A percentile compares a stretch with the other conserved stretches of the same genome.
Conservation (phyloP, 2,797 vertebrate species). For the Amazona finschi region DNA sequence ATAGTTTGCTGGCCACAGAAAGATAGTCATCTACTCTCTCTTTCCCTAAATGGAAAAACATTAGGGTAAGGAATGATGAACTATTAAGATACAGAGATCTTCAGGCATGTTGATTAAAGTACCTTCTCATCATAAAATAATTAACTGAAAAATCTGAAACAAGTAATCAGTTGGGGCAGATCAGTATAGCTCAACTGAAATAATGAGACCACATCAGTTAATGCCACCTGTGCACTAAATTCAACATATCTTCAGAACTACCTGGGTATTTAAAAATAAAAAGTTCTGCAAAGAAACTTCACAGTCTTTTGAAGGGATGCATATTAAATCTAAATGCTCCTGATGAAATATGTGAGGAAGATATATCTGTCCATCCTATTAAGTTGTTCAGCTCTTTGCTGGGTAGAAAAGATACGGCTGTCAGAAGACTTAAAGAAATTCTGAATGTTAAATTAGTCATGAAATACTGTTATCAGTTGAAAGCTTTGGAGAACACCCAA, state of each 20-base stretch:
- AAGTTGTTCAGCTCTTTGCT: neutral
- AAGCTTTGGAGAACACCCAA: conserved; percentile 6
- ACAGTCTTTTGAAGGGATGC: neutral
- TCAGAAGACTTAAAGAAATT: neutral
- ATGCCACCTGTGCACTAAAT: neutral
- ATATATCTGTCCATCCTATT: neutral
- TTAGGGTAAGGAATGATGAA: neutral
- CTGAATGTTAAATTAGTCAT: neutral
- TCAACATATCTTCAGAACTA: neutral
- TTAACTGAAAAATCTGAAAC: neutral
- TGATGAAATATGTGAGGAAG: neutral
- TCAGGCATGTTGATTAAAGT: neutral
- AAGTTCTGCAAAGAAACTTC: neutral
- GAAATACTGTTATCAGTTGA: neutral
- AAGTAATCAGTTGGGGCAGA: neutral
- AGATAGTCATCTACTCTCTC: neutral
- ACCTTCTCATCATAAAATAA: neutral
- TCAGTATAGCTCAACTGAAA: neutral
- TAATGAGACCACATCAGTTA: neutral
- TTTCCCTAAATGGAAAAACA: neutral
- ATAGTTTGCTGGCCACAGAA: neutral
- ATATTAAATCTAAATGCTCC: neutral
- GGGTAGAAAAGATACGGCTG: neutral
- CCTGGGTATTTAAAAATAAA: neutral
- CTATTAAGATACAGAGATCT: neutral